Evolutionary conservation across 2,113 vertebrate species (phyloP).

Genomic region (Forbesichthys papilliferus): DNA sequence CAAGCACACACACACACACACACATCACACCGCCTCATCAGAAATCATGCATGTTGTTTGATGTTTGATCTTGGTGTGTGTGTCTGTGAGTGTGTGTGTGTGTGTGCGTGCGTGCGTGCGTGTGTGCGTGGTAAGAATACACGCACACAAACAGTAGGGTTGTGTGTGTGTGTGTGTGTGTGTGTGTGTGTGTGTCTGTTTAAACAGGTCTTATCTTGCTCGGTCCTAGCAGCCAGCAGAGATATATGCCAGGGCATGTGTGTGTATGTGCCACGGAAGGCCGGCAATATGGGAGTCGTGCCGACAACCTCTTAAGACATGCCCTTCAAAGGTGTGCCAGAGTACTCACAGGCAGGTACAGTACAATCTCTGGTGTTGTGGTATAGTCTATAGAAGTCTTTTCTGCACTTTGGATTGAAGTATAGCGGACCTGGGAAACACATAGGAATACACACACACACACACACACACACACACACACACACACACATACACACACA

Average conservation of each 20-base stretch:
- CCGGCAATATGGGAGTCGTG: neutral
- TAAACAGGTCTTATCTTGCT: neutral
- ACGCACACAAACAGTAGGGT: no score
- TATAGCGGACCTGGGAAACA: constrained; percentile 85
- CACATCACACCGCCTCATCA: constrained; percentile 31
- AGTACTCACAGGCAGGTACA: constrained; percentile 87
- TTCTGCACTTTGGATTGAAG: constrained; percentile 91
- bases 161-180: constrained; percentile 1
- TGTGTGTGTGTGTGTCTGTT: constrained; percentile 1
- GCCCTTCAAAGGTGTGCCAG: constrained; percentile 11
- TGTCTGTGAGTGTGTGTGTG: neutral
- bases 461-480: no score
- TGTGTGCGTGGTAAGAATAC: neutral
- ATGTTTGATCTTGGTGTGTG: constrained; percentile 29
- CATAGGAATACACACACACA: neutral
- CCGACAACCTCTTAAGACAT: neutral
- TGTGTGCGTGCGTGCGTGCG: neutral
- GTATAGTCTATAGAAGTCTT: constrained; percentile 90
- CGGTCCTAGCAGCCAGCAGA: neutral
- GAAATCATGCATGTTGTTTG: constrained; percentile 40
- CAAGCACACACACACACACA: neutral
- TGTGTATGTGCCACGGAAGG: neutral
- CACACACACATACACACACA: no score
- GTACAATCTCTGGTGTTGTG: constrained; percentile 93
- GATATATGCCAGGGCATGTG: no score